A percentile compares a stretch with the other conserved stretches of the same genome.
These are phyloP conservation scores for Drosophila pseudoananassae DNA, from an alignment of 1,140 invertebrate species.

Conservation along the genomic window DNA sequence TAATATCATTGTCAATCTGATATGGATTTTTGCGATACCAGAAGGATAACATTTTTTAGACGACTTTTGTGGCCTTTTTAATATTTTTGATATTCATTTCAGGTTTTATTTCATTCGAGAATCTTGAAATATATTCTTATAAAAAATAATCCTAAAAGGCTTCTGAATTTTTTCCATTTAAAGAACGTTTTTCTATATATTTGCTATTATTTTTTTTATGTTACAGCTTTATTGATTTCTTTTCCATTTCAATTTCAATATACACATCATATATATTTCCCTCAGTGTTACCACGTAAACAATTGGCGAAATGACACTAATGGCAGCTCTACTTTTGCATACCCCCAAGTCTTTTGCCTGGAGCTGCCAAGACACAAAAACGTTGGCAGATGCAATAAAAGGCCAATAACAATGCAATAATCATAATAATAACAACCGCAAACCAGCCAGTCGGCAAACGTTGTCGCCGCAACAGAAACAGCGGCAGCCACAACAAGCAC, in stretches of 20 bases:
- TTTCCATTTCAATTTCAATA: no score
- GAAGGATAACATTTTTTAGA: not conserved
- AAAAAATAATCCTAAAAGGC: no score
- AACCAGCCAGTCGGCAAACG: conserved; percentile 61
- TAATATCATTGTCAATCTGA: not conserved
- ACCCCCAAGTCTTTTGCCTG: conserved; percentile 17
- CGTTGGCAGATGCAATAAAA: conserved; percentile 75
- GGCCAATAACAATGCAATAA: conserved; percentile 81
- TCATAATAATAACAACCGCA: conserved; percentile 77
- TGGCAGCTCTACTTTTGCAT: conserved; percentile 48
- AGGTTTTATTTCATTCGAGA: not conserved
- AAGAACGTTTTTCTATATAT: no score
- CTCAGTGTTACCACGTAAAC: conserved; percentile 44
- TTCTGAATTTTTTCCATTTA: no score
- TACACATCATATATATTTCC: not conserved
- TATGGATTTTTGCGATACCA: not conserved
- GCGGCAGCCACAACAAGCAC: conserved; percentile 7
- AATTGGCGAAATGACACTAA: conserved; percentile 49
- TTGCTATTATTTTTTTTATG: no score
- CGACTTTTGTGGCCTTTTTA: not conserved
- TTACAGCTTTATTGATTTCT: not conserved
- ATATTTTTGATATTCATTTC: not conserved
- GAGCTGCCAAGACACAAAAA: conserved; percentile 47
- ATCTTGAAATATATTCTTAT: not conserved
- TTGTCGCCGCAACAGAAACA: conserved; percentile 50